Base-by-base conservation (phyloP, 2,113 vertebrate genomes). In the Chlorocebus sabaeus region DNA sequence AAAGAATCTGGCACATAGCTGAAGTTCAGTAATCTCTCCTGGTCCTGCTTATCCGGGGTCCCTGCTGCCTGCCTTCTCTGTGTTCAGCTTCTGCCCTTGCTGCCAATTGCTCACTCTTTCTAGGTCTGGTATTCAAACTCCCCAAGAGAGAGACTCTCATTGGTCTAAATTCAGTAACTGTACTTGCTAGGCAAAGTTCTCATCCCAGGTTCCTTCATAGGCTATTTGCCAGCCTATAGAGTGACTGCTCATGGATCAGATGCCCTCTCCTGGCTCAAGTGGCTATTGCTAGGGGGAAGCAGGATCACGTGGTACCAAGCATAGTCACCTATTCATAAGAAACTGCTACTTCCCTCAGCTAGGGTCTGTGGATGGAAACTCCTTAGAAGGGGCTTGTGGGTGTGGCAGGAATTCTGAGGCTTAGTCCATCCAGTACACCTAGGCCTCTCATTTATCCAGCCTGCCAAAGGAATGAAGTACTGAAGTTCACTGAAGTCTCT, bases 261-360 rank as follows among this genome's bases (percentile, higher is more conserved):
- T 95, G 95, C 90, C 96, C 87, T 93, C 90, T 96, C 43, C 96
- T 93, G 88, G 90, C 88, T 98, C 80, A 88, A 72, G 87, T 5
- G 0, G 70, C 95, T 97, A 90, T 61, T 91, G 96, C 95, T 78
- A 81, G 81, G 64, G 72, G 72, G 64, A 68, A 81, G 70, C 45
- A 43, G 38, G 32, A 67, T 95, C 95, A 93, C 55, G 8, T 95
- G 97, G 87, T 72, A 30, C 68, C 68, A 96, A 97, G 97, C 94
- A 98, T 96, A 97, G 88, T 90, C 90, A 93, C 95, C 97, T 98
- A 97, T 97, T 98, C 97, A 98, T 97, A 93, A 98, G 95, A 96
- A 96, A 95, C 70, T 93, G 87, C 90, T 96, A 73, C 35, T 98
- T 96, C 88, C 57, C 84, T 97, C 75, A 16, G 75, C 90, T 95